phyloP scores from a whole-genome alignment of 2,888 invertebrate genomes.

The Aphelenchoides bicaudatus region DNA sequence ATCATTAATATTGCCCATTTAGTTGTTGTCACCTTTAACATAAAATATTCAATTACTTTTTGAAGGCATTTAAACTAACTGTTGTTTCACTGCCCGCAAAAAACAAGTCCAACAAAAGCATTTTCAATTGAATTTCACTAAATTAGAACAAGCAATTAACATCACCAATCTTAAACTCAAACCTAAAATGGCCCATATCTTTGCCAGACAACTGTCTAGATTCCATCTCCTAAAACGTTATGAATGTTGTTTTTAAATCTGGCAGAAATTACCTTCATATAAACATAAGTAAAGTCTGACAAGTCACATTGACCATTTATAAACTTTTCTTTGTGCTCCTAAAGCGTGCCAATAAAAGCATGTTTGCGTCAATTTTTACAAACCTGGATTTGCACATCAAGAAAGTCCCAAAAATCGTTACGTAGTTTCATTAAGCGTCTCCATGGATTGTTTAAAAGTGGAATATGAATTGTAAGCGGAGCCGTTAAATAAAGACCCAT shows the following conservation, averaged over 20 bases:
- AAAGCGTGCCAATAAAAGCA: slow-evolving; percentile 5
- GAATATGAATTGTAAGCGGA: slow-evolving; percentile 48
- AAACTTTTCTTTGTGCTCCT: slow-evolving; percentile 37
- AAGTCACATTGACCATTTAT: slow-evolving; percentile 31
- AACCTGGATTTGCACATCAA: slow-evolving; percentile 47
- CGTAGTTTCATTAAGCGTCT: slow-evolving; percentile 44
- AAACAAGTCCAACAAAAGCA: slow-evolving; percentile 58
- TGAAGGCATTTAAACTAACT: too few species aligned
- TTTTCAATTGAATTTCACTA: slow-evolving; percentile 55
- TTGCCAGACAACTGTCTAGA: slow-evolving; percentile 33
- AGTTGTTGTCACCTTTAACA: slow-evolving; percentile 58
- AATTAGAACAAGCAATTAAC: slow-evolving; percentile 19
- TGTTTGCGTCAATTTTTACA: slow-evolving; percentile 4
- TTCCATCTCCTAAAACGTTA: too few species aligned
- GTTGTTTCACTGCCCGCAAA: slow-evolving; percentile 60
- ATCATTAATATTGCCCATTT: slow-evolving; percentile 58
- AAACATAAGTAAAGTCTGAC: slow-evolving; percentile 53
- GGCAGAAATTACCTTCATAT: slow-evolving; percentile 52
- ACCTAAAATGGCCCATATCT: slow-evolving; percentile 50
- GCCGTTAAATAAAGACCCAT: slow-evolving; percentile 50
- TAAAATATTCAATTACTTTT: too few species aligned
- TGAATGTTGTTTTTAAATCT: too few species aligned
- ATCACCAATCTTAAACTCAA: slow-evolving; percentile 19
- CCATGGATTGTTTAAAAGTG: slow-evolving; percentile 49
- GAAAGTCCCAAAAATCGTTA: slow-evolving; percentile 42